Percentiles rank a stretch among this genome's conserved stretches.
phyloP scores from a whole-genome alignment of 2,888 invertebrate species.

The Galerucella calmariensis region DNA sequence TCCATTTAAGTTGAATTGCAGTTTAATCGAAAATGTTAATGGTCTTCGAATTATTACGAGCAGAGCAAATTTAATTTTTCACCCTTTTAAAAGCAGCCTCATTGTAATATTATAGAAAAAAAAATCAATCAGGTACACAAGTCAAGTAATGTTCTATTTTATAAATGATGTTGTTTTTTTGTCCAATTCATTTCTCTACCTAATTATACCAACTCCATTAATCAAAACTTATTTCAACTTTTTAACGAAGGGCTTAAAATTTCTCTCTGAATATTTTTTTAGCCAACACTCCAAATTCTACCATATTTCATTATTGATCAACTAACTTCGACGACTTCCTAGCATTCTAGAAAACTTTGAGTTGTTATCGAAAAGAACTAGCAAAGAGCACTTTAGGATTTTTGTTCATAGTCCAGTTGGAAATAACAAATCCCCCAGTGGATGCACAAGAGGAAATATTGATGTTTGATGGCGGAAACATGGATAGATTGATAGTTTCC shows the following conservation, averaged over 20 bases:
- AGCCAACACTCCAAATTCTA: constrained; percentile 18
- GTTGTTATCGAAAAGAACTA: constrained; percentile 16
- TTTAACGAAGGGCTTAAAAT: constrained; percentile 10
- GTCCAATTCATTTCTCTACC: neutral
- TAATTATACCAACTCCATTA: constrained; percentile 20
- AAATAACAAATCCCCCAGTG: neutral
- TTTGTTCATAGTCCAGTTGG: constrained; percentile 18
- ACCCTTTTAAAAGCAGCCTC: neutral
- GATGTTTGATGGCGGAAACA: neutral
- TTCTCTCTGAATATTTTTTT: neutral
- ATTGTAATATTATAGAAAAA: neutral
- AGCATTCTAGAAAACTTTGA: constrained; percentile 26
- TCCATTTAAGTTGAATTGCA: no score
- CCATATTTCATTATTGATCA: constrained; percentile 33
- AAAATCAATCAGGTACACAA: neutral
- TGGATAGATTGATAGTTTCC: no score
- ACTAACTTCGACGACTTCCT: constrained; percentile 30
- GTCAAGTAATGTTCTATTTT: neutral
- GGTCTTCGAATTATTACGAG: no score
- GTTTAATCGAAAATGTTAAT: no score
- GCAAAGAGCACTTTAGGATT: constrained; percentile 18
- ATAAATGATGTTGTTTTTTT: constrained; percentile 7
- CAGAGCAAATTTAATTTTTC: neutral
- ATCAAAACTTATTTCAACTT: constrained; percentile 23
- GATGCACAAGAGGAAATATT: neutral